Evolutionary conservation across 2,797 vertebrate genomes (phyloP).

Genomic region (Scolopax rusticola): DNA sequence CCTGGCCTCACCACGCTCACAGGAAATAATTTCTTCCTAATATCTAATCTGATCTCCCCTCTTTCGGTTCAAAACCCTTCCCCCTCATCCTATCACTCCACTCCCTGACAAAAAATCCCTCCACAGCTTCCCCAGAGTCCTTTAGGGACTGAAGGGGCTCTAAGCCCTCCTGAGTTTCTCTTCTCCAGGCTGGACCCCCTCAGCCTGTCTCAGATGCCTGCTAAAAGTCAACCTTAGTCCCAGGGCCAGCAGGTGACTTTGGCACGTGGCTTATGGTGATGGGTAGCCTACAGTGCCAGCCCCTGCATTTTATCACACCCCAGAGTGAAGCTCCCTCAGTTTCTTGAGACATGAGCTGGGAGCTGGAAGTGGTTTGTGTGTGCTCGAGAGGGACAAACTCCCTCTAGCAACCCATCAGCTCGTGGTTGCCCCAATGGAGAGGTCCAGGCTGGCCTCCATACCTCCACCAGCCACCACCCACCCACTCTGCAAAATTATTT

Average conservation of each 20-base stretch:
- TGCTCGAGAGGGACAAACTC: not conserved
- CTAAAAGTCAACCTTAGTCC: not conserved
- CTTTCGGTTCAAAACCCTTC: not conserved
- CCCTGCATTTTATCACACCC: accelerated
- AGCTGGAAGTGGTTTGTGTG: not conserved
- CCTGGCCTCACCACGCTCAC: not conserved
- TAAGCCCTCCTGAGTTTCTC: not conserved
- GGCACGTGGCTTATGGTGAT: accelerated
- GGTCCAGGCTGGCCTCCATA: not conserved
- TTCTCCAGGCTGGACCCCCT: not conserved
- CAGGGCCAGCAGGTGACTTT: not conserved
- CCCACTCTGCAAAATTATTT: not conserved
- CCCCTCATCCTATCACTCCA: not conserved
- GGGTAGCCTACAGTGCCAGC: accelerated
- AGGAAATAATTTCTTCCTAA: not conserved
- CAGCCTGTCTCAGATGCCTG: not conserved
- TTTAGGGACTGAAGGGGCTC: not conserved
- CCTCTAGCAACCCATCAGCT: not conserved
- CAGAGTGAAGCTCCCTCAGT: accelerated
- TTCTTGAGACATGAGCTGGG: not conserved
- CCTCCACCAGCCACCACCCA: not conserved
- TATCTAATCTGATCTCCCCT: not conserved
- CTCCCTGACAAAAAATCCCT: not conserved
- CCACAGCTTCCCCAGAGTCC: not conserved
- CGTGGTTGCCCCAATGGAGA: not conserved